phyloP scores from a whole-genome alignment of 1,140 invertebrate species.

The Sarcophaga bullata region DNA sequence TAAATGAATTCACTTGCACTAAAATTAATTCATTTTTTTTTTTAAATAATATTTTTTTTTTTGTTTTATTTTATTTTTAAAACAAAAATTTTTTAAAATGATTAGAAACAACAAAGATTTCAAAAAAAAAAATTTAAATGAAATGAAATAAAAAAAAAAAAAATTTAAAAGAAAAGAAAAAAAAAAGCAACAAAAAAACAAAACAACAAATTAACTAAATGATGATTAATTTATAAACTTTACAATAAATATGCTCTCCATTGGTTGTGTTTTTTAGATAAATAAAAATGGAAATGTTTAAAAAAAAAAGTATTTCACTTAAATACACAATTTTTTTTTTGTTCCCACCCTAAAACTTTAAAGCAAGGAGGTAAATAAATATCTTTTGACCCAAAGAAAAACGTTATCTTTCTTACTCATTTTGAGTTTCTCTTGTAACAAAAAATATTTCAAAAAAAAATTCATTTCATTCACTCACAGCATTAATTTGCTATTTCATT shows the following conservation, averaged over 20 bases:
- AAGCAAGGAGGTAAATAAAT: neutral
- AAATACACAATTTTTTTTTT: neutral
- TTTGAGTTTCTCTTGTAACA: slow-evolving; percentile 22
- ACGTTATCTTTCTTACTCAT: too few species aligned
- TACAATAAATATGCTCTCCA: slow-evolving; percentile 65
- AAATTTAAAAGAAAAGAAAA: slow-evolving; percentile 42
- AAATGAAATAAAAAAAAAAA: too few species aligned
- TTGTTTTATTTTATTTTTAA: neutral
- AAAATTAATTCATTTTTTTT: neutral
- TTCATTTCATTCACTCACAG: neutral
- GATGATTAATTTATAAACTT: slow-evolving; percentile 43
- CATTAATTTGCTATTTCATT: neutral
- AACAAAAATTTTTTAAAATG: slow-evolving; percentile 45
- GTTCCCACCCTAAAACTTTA: neutral
- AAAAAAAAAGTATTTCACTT: neutral
- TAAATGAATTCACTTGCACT: too few species aligned
- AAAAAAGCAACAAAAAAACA: too few species aligned
- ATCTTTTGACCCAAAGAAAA: neutral
- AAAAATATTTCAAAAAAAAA: slow-evolving; percentile 15
- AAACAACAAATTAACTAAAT: slow-evolving; percentile 26
- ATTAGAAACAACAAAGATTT: slow-evolving; percentile 45
- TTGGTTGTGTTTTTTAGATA: slow-evolving; percentile 66
- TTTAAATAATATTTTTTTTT: neutral
- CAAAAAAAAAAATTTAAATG: slow-evolving; percentile 46
- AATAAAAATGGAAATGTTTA: slow-evolving; percentile 42